These are phyloP conservation scores for Lordiphosa stackelbergi DNA, from an alignment of 1,140 invertebrate genomes.

Conservation along the genomic window DNA sequence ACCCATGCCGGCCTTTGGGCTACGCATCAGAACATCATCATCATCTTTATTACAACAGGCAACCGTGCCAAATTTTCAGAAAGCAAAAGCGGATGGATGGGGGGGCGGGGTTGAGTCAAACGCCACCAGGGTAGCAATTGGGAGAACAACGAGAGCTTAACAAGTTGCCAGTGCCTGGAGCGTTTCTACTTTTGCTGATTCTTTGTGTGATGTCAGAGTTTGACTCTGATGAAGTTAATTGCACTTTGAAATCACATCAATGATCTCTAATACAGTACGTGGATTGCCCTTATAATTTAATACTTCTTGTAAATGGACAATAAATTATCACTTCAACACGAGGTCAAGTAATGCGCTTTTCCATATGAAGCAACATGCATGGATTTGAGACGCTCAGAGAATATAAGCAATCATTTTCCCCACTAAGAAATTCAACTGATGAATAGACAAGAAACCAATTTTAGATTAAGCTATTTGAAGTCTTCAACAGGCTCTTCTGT, in stretches of 20 bases:
- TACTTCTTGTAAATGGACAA: too few species aligned
- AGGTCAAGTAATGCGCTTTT: too few species aligned
- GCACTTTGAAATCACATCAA: constrained; percentile 57
- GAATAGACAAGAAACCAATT: too few species aligned
- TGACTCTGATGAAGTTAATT: constrained; percentile 47
- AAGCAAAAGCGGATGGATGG: constrained; percentile 2
- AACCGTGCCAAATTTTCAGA: constrained; percentile 10
- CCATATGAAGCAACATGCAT: too few species aligned
- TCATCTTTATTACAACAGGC: constrained; percentile 47
- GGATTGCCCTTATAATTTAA: too few species aligned
- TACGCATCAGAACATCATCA: constrained; percentile 13
- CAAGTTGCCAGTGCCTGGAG: constrained; percentile 48
- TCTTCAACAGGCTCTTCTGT: too few species aligned
- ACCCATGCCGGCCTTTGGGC: constrained; percentile 33
- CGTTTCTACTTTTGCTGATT: constrained; percentile 22
- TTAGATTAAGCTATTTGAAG: too few species aligned
- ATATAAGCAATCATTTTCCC: too few species aligned
- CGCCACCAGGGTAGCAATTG: constrained; percentile 56
- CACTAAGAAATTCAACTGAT: too few species aligned
- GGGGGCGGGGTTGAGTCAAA: constrained; percentile 31
- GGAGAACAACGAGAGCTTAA: constrained; percentile 67
- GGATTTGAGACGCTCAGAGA: too few species aligned
- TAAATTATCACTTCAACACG: too few species aligned
- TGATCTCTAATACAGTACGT: too few species aligned
- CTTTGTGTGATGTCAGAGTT: constrained; percentile 5